Percentiles rank a stretch among this genome's conserved stretches.
Conservation (phyloP, 2,888 invertebrate species). For the Hirtodrosophila alboralis region DNA sequence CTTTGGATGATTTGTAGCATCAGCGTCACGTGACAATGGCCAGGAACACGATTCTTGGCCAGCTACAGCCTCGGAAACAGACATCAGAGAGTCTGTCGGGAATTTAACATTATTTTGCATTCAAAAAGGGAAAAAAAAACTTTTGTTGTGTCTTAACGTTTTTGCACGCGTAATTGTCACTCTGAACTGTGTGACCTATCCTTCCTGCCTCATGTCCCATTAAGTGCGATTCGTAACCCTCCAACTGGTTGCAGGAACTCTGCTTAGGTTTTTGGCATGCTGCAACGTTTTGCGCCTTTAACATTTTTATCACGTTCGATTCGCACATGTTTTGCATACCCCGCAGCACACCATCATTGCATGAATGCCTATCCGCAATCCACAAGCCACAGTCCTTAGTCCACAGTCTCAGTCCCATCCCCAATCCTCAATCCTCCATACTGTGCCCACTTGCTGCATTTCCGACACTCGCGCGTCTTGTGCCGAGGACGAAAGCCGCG, state of each 20-base stretch:
- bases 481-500: slow-evolving; percentile 23
- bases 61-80: slow-evolving; percentile 38
- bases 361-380: slow-evolving; percentile 48
- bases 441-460: slow-evolving; percentile 32
- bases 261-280: slow-evolving; percentile 56
- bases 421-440: neutral
- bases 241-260: slow-evolving; percentile 22
- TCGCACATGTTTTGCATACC: slow-evolving; percentile 82
- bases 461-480: slow-evolving; percentile 42
- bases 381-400: slow-evolving; percentile 18
- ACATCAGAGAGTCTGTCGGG: slow-evolving; percentile 18
- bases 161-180: slow-evolving; percentile 75
- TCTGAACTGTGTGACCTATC: slow-evolving; percentile 55
- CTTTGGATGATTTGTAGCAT: slow-evolving; percentile 83
- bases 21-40: slow-evolving; percentile 84
- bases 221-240: slow-evolving; percentile 75
- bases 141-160: slow-evolving; percentile 43
- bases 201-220: slow-evolving; percentile 42
- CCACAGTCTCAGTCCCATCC: slow-evolving; percentile 23
- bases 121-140: slow-evolving; percentile 21
- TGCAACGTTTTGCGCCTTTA: slow-evolving; percentile 57
- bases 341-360: slow-evolving; percentile 50
- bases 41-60: slow-evolving; percentile 81
- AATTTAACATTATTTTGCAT: slow-evolving; percentile 59
- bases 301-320: slow-evolving; percentile 81